Evolutionary conservation across 2,113 vertebrate species (phyloP).

Genomic region (Bufo gargarizans): DNA sequence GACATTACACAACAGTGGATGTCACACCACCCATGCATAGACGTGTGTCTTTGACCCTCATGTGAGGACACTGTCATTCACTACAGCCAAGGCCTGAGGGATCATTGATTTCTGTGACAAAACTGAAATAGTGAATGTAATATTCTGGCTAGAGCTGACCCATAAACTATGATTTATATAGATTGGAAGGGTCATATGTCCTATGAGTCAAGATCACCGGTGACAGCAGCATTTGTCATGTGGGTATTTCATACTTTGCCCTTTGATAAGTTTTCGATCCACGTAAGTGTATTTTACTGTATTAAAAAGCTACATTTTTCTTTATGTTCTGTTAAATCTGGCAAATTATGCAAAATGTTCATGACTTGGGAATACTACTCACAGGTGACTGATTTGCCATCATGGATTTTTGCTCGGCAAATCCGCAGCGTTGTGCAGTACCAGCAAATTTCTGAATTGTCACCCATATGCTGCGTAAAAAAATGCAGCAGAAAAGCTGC

Average conservation of each 20-base stretch:
- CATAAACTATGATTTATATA: background rate
- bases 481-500: too few relatives aligned
- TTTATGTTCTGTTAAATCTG: background rate
- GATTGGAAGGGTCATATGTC: background rate
- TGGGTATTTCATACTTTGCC: background rate
- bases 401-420: too few relatives aligned
- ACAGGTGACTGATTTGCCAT: too few relatives aligned
- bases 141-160: background rate
- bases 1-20: background rate
- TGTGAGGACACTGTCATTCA: background rate
- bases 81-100: background rate
- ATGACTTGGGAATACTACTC: background rate
- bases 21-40: background rate
- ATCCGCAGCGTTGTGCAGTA: too few relatives aligned
- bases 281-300: background rate
- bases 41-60: background rate
- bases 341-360: background rate
- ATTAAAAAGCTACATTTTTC: background rate
- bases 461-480: too few relatives aligned
- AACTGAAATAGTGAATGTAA: background rate
- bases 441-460: too few relatives aligned
- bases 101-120: constrained; percentile 3
- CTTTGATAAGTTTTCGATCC: background rate
- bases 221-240: background rate
- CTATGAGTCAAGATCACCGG: background rate